Percentiles rank a stretch among this genome's conserved stretches.
These are phyloP conservation scores for Montipora cactus DNA, from an alignment of 64 coral and sea anemone genomes.

Conservation along the genomic window DNA sequence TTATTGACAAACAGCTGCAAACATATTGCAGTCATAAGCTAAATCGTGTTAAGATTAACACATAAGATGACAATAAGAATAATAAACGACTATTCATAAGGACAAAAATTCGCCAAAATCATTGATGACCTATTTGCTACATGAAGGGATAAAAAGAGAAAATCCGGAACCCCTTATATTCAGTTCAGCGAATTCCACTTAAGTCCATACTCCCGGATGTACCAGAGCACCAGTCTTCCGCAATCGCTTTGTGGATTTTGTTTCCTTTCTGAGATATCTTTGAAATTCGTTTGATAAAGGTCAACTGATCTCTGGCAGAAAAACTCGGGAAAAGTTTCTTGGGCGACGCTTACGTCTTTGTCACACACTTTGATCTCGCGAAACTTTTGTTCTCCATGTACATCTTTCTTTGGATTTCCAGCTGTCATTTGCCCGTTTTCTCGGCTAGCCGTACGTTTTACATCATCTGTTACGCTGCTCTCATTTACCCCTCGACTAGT, in stretches of 20 bases:
- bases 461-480: not conserved
- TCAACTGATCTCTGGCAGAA: not conserved
- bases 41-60: too few relatives aligned
- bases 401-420: not conserved
- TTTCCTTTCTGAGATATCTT: not conserved
- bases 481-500: not conserved
- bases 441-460: not conserved
- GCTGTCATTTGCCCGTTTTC: not conserved
- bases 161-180: not conserved
- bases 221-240: conserved; percentile 34
- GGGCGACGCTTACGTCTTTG: conserved; percentile 8
- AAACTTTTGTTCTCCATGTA: not conserved
- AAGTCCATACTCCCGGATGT: conserved; percentile 37
- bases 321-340: conserved; percentile 31
- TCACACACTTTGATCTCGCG: not conserved
- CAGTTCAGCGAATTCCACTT: not conserved
- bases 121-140: too few relatives aligned
- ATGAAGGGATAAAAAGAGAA: too few relatives aligned
- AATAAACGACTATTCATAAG: too few relatives aligned
- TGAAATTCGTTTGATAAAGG: not conserved
- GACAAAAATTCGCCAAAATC: too few relatives aligned
- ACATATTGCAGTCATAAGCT: too few relatives aligned
- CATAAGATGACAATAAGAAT: too few relatives aligned
- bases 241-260: not conserved
- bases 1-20: too few relatives aligned